A percentile compares a stretch with the other conserved stretches of the same genome.
These are phyloP conservation scores for Hipposideros armiger DNA, from an alignment of 2,113 vertebrate species.

Conservation along the genomic window DNA sequence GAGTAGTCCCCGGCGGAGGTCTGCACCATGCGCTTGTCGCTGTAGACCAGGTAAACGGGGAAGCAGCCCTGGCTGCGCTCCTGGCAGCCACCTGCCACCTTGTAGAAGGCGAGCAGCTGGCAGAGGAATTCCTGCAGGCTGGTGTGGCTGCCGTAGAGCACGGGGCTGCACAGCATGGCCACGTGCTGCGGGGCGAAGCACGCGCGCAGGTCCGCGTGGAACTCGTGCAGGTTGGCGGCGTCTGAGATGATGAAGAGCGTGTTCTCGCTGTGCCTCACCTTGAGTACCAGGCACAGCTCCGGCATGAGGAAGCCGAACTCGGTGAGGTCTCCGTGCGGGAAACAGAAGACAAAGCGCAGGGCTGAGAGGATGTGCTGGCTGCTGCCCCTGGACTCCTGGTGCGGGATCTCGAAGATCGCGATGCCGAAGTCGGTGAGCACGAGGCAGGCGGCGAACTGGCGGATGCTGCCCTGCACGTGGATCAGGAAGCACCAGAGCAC, in stretches of 20 bases:
- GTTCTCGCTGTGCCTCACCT: slow-evolving; percentile 84
- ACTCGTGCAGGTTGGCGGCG: slow-evolving; percentile 89
- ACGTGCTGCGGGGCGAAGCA: slow-evolving; percentile 81
- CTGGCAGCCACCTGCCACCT: slow-evolving; percentile 90
- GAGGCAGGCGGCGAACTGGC: slow-evolving; percentile 92
- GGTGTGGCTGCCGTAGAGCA: slow-evolving; percentile 79
- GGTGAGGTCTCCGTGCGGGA: slow-evolving; percentile 89
- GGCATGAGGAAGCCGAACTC: slow-evolving; percentile 91
- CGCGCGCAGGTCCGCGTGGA: slow-evolving; percentile 84
- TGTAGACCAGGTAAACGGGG: slow-evolving; percentile 89
- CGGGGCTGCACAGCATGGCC: slow-evolving; percentile 82
- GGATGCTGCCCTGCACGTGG: slow-evolving; percentile 88
- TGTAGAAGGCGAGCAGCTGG: slow-evolving; percentile 92
- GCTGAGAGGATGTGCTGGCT: slow-evolving; percentile 88
- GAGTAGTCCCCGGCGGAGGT: slow-evolving; percentile 76
- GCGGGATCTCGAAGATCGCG: slow-evolving; percentile 89
- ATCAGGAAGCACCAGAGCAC: slow-evolving; percentile 94
- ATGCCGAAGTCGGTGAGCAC: slow-evolving; percentile 90
- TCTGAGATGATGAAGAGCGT: slow-evolving; percentile 92
- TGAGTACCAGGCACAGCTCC: slow-evolving; percentile 91
- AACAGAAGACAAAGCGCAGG: slow-evolving; percentile 89
- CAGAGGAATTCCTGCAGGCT: slow-evolving; percentile 90
- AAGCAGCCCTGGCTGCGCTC: slow-evolving; percentile 91
- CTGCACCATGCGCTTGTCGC: slow-evolving; percentile 79
- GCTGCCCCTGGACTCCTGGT: slow-evolving; percentile 83